These are phyloP conservation scores for Monomorium pharaonis DNA, from an alignment of 1,140 invertebrate genomes.

Conservation along the genomic window DNA sequence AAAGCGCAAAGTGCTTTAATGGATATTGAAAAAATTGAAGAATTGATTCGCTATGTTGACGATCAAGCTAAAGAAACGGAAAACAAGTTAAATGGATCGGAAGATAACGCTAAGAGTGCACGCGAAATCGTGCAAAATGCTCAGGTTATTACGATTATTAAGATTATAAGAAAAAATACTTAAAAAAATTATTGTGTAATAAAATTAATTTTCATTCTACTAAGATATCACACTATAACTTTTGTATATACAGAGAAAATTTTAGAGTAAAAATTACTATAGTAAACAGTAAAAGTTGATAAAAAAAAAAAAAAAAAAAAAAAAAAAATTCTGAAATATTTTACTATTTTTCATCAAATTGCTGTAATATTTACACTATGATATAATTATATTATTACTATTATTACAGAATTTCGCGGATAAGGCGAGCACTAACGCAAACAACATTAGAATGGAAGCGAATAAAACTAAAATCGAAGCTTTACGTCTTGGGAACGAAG, in stretches of 20 bases:
- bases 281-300: too few species aligned
- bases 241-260: too few species aligned
- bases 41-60: conserved; percentile 86
- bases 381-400: not conserved
- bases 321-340: too few species aligned
- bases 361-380: too few species aligned
- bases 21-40: conserved; percentile 87
- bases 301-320: too few species aligned
- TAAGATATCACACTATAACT: not conserved
- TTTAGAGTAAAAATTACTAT: too few species aligned
- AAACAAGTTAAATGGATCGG: conserved; percentile 90
- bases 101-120: conserved; percentile 91
- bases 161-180: not conserved
- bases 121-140: conserved; percentile 91
- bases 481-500: conserved; percentile 90
- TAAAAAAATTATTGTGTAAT: not conserved
- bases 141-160: conserved; percentile 87
- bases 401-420: conserved; percentile 82
- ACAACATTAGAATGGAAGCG: conserved; percentile 91
- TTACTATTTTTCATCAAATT: too few species aligned
- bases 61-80: conserved; percentile 89
- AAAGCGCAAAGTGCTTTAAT: conserved; percentile 88
- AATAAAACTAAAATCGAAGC: conserved; percentile 91
- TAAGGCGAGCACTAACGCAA: conserved; percentile 86
- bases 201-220: not conserved